Evolutionary conservation across 2,888 invertebrate species (phyloP).

Genomic region (Tenodera sinensis): DNA sequence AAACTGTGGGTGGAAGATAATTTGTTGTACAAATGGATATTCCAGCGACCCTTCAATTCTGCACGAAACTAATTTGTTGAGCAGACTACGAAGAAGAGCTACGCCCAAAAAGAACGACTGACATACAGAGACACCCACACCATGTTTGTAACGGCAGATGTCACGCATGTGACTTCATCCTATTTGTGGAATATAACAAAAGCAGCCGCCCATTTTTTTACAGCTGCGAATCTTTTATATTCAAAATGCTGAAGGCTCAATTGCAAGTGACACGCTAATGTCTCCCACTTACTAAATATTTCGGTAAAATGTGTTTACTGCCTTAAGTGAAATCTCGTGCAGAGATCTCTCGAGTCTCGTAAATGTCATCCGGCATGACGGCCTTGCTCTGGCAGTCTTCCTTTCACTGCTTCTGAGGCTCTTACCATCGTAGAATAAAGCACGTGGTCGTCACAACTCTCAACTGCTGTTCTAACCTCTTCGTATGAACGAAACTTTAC

Average conservation of each 20-base stretch:
- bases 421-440: too few species aligned
- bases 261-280: not conserved
- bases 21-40: too few species aligned
- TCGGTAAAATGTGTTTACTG: not conserved
- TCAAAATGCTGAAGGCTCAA: not conserved
- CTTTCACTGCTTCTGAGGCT: too few species aligned
- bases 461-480: too few species aligned
- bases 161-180: not conserved
- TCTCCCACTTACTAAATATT: not conserved
- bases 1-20: too few species aligned
- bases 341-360: not conserved
- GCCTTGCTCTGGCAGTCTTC: too few species aligned
- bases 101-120: not conserved
- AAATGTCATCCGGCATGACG: too few species aligned
- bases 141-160: not conserved
- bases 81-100: not conserved
- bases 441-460: too few species aligned
- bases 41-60: too few species aligned
- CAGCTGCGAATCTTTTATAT: not conserved
- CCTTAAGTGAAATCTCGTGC: not conserved
- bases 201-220: not conserved
- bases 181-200: not conserved
- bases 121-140: not conserved
- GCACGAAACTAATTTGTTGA: not conserved
- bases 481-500: too few species aligned